These are phyloP conservation scores for Slavum lentiscoides DNA, from an alignment of 2,888 invertebrate species.

Conservation along the genomic window DNA sequence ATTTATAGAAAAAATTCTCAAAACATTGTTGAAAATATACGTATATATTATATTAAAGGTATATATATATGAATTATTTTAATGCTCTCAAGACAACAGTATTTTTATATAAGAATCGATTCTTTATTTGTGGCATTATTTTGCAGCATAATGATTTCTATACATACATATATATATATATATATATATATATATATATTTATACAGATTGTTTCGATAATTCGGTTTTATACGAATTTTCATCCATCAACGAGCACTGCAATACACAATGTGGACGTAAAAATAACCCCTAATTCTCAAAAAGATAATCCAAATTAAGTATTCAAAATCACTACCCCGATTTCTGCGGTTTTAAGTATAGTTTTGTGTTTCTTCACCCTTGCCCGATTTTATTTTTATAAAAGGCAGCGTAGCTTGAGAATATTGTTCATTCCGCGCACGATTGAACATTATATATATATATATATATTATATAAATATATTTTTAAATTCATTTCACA, in stretches of 20 bases:
- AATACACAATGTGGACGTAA: not conserved
- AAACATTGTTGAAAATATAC: too few species aligned
- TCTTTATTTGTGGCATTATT: too few species aligned
- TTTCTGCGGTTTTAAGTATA: constrained; percentile 11
- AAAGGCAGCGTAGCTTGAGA: not conserved
- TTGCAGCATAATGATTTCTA: too few species aligned
- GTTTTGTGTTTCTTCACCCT: constrained; percentile 20
- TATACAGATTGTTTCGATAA: not conserved
- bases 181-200: too few species aligned
- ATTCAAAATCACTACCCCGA: constrained; percentile 25
- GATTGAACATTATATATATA: not conserved
- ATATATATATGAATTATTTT: too few species aligned
- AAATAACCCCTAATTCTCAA: not conserved
- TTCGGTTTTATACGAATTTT: not conserved
- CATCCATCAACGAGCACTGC: not conserved
- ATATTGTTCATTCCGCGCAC: not conserved
- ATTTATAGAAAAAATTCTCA: too few species aligned
- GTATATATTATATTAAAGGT: too few species aligned
- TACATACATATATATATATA: too few species aligned
- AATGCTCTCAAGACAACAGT: too few species aligned
- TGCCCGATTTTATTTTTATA: not conserved
- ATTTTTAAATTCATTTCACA: too few species aligned
- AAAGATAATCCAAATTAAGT: constrained; percentile 33
- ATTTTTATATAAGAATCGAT: too few species aligned
- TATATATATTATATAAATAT: not conserved